Percentiles rank a stretch among this genome's conserved stretches.
phyloP scores from a whole-genome alignment of 2,888 invertebrate genomes.

The Epiblema foenella region DNA sequence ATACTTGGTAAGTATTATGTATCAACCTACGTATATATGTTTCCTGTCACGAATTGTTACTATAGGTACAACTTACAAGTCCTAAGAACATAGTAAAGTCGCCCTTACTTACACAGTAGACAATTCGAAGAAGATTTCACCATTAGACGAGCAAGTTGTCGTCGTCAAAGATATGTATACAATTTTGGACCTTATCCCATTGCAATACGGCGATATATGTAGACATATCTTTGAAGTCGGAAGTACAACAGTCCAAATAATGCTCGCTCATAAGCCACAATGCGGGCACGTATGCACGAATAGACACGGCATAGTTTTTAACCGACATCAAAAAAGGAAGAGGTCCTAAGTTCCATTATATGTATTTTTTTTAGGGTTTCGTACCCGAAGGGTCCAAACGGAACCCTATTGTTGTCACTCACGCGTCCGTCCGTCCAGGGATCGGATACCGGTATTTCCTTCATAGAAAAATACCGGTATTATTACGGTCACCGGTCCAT shows the following conservation, averaged over 20 bases:
- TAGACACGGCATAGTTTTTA: constrained; percentile 9
- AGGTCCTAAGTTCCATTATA: too few species aligned
- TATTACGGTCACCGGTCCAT: too few species aligned
- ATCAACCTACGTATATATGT: too few species aligned
- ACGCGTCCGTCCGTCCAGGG: too few species aligned
- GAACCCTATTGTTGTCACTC: too few species aligned
- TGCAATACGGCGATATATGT: background rate
- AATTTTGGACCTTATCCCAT: background rate
- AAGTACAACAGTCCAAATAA: constrained; percentile 11
- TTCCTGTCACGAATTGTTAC: too few species aligned
- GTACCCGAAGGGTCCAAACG: too few species aligned
- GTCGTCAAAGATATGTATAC: background rate
- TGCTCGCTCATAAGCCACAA: constrained; percentile 22
- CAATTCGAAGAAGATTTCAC: constrained; percentile 9
- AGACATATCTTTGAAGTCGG: background rate
- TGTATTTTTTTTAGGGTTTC: background rate
- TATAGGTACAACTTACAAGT: too few species aligned
- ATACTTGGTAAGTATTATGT: too few species aligned
- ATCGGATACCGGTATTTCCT: too few species aligned
- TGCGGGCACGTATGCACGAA: background rate
- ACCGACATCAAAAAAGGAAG: background rate
- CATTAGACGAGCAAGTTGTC: constrained; percentile 18
- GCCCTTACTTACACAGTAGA: background rate
- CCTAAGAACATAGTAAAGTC: too few species aligned
- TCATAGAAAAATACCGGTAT: too few species aligned